These are phyloP conservation scores for Melanotaenia trifasciata DNA, from an alignment of 2,797 vertebrate genomes.

Conservation along the genomic window DNA sequence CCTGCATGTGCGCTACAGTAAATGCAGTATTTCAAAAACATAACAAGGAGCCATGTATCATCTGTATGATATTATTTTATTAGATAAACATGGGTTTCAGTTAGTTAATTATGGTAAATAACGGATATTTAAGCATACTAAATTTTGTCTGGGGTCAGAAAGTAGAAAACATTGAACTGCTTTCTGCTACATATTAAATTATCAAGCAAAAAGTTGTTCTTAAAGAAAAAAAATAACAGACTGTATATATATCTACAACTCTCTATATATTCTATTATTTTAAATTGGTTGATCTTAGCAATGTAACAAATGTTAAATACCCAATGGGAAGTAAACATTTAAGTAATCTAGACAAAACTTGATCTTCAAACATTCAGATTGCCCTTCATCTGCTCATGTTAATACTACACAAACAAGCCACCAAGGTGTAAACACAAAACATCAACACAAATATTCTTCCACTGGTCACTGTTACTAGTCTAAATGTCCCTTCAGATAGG, in stretches of 20 bases:
- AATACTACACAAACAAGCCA: slow-evolving; percentile 14
- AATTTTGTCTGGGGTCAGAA: slow-evolving; percentile 6
- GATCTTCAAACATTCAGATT: slow-evolving; percentile 13
- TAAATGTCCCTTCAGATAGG: not conserved
- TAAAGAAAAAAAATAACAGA: not conserved
- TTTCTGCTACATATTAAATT: not conserved
- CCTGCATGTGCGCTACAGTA: too few species aligned
- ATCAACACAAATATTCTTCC: not conserved
- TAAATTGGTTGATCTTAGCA: not conserved
- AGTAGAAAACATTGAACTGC: not conserved
- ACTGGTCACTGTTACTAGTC: not conserved
- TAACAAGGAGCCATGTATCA: not conserved
- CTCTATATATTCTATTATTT: not conserved
- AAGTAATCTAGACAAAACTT: not conserved
- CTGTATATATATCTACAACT: not conserved
- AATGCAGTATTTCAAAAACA: not conserved
- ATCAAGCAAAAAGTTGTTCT: not conserved
- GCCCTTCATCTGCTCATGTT: slow-evolving; percentile 13
- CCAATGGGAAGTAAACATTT: not conserved
- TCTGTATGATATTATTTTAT: slow-evolving; percentile 51
- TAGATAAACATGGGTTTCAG: slow-evolving; percentile 50
- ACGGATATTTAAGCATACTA: slow-evolving; percentile 21
- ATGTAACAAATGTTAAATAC: not conserved
- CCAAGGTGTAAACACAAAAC: not conserved
- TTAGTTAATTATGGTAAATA: slow-evolving; percentile 32